Base-by-base conservation (phyloP, 2,113 vertebrate genomes). In the Nicator chloris region DNA sequence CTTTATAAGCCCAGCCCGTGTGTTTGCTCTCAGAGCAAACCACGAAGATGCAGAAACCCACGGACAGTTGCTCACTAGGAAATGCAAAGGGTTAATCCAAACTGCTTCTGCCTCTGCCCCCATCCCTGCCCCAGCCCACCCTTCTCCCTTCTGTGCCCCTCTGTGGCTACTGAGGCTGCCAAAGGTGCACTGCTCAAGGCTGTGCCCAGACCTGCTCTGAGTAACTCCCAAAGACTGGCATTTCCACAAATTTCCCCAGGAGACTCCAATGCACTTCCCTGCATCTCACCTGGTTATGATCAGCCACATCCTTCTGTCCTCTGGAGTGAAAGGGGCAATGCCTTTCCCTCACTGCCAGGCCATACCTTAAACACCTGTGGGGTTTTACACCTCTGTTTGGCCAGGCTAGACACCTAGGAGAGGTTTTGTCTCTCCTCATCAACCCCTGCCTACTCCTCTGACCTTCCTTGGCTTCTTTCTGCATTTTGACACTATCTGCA, bases 51-150 rank as follows among this genome's bases (percentile, higher is more conserved):
- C n/a, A 82, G 61, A n/a, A 65, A 18, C 9, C 60, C 49, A 23
- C 0, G 0, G 33, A 10, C 1, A 0, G 26, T 45, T 47, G 51
- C 47, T 65, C 10, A 39, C 13, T n/a, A 49, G 42, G 33, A 69
- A 83, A 31, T 3, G 22, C 3, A 19, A 76, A 68, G 23, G 13
- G 16, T 70, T 75, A 9, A 15, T 13, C n/a, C 7, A 40, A 40
- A 28, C 40, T 72, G 44, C 49, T 88, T 59, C 77, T 51, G 15
- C 9, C 33, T 68, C 4, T 71, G 53, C 2, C 24, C 15, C 61
- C 8, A 8, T 26, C 15, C 35, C 9, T 21, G 80, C 27, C n/a
- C 4, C 23, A 31, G 15, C 20, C 27, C 37, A 26, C 12, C 22
- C 23, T 39, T 51, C 47, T 82, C 26, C 31, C 47, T 80, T 31